Evolutionary conservation across 1,140 invertebrate genomes (phyloP), one percentile per base, ranked within the genome.

Genomic region (Drosophila obscura): DNA sequence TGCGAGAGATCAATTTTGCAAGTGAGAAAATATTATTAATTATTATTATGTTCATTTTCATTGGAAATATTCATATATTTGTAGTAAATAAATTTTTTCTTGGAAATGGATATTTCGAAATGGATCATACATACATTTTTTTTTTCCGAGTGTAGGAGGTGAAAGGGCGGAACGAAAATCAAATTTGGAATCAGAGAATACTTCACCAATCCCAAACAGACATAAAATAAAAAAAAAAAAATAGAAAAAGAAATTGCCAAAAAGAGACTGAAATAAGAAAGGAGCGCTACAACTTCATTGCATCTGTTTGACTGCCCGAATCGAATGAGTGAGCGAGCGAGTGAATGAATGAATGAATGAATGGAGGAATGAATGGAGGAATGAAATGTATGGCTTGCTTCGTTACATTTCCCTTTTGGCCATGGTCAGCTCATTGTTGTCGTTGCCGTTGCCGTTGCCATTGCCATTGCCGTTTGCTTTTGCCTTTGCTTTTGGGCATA

Each of bases 401-500:
- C 50, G 50, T 46, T 46, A 39, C 57, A 28, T 48, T 69, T 63
- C 48, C 35, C 35, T 39, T 39, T 39, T 41, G 31, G 39, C 6
- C 26, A 49, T 63, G 26, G 22, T 49, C 51, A 45, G 35, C 35
- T 39, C 35, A 39, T 39, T 19, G 57, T 39, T 19, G 28, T 59
- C 13, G 45, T 35, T 52, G 31, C 41, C 39, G 51, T 41, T 53
- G 50, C 16, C 35, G 1, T 39, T 39, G 35, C 35, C 35, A 8
- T 48, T 59, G 43, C 19, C 58, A 46, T 44, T 69, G 57, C 28
- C 48, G 53, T 59, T 55, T 43, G 49, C 13, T 73, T 39, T 56
- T 72, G 67, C 35, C 69, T 69, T 58, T 56, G 67, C 35, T 71
- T 69, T 58, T 56, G 51, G 79, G 79, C 83, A 88, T 82, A 89